Percentiles rank a stretch among this genome's conserved stretches.
These are phyloP conservation scores for Stegodyphus mimosarum DNA, from an alignment of 1,140 invertebrate species.

Conservation along the genomic window DNA sequence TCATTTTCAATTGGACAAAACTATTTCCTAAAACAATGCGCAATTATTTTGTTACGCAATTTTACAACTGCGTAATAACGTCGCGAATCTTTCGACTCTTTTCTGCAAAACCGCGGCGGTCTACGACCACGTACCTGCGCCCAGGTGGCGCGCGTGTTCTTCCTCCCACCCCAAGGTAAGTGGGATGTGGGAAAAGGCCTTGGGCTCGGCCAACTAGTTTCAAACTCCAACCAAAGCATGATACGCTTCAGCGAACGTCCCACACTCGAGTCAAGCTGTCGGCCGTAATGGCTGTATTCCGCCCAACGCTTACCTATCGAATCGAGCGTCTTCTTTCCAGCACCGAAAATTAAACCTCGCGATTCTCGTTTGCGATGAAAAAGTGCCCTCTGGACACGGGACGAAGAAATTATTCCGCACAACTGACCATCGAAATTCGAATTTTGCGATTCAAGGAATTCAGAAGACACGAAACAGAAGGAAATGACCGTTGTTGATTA, in stretches of 20 bases:
- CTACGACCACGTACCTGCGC: conserved; percentile 31
- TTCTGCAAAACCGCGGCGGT: background rate
- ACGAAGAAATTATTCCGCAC: background rate
- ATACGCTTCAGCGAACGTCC: conserved; percentile 37
- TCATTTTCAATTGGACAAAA: background rate
- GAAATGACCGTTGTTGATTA: too few species aligned
- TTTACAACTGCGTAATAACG: too few species aligned
- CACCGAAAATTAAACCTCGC: background rate
- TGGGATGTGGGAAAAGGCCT: conserved; percentile 56
- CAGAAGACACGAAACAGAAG: too few species aligned
- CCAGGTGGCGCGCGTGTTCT: conserved; percentile 43
- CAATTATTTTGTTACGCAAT: background rate
- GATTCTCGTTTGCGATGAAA: background rate
- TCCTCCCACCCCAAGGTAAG: conserved; percentile 56
- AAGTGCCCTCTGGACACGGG: background rate
- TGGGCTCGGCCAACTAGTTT: conserved; percentile 44
- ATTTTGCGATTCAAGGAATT: too few species aligned
- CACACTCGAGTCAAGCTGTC: conserved; percentile 3
- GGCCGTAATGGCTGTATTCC: conserved; percentile 13
- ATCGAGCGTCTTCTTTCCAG: background rate
- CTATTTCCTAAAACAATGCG: background rate
- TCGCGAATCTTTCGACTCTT: background rate
- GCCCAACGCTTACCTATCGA: background rate
- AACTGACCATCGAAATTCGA: background rate
- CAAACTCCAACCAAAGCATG: conserved; percentile 1